Conservation (phyloP, 2,888 invertebrate genomes). For the Branchellion lobata region DNA sequence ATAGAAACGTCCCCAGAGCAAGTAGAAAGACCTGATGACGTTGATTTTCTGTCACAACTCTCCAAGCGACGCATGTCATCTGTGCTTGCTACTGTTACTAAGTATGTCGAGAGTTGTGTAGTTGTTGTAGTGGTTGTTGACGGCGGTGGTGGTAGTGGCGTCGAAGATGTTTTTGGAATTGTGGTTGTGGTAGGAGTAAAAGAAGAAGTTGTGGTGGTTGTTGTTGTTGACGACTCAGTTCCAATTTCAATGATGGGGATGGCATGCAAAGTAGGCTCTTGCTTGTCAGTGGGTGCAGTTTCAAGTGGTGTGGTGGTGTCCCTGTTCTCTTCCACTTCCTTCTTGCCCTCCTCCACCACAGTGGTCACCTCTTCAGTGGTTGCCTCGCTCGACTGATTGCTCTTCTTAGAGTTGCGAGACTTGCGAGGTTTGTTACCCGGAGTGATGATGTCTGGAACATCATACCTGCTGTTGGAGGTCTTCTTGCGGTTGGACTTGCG, state of each 20-base stretch:
- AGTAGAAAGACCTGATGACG: constrained; percentile 41
- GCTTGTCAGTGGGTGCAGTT: neutral
- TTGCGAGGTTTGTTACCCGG: constrained; percentile 23
- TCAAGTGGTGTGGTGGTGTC: neutral
- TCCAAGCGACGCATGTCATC: constrained; percentile 3
- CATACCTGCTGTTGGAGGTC: constrained; percentile 43
- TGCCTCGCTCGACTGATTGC: neutral
- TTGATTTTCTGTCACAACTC: constrained; percentile 40
- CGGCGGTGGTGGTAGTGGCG: neutral
- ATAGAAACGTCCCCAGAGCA: constrained; percentile 44
- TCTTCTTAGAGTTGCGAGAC: constrained; percentile 31
- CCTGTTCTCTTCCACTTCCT: neutral
- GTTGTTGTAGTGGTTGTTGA: neutral
- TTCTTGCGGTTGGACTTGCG: constrained; percentile 43
- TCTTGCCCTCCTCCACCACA: neutral
- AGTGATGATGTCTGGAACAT: constrained; percentile 36
- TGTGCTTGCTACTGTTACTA: neutral
- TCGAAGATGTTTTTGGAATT: neutral
- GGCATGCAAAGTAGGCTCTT: neutral
- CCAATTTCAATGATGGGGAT: neutral
- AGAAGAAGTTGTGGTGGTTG: neutral
- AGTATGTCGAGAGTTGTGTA: neutral
- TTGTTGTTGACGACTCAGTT: neutral
- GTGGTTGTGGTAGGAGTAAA: neutral
- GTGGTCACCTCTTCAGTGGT: neutral